Conservation (phyloP, 2,888 invertebrate genomes). For the Hipparchia semele region DNA sequence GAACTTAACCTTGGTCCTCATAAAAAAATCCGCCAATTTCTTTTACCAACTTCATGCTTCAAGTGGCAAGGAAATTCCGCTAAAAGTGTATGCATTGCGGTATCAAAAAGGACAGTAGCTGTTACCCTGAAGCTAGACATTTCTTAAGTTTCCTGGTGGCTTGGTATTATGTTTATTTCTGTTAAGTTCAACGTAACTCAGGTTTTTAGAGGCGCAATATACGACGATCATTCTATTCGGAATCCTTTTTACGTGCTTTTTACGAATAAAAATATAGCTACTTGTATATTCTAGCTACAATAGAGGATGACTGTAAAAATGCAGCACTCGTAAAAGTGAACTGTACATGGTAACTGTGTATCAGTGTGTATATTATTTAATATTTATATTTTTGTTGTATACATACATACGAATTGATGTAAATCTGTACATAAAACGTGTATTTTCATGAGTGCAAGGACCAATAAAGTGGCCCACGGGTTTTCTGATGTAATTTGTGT, state of each 20-base stretch:
- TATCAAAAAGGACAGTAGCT: conserved; percentile 59
- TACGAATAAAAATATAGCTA: conserved; percentile 21
- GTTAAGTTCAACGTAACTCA: conserved; percentile 51
- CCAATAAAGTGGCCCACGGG: not conserved
- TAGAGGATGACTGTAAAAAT: conserved; percentile 27
- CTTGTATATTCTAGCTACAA: conserved; percentile 18
- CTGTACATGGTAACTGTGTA: not conserved
- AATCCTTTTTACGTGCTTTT: conserved; percentile 23
- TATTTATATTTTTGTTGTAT: not conserved
- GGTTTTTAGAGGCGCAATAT: conserved; percentile 52
- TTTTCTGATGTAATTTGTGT: not conserved
- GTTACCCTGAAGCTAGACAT: conserved; percentile 62
- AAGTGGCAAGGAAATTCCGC: not conserved
- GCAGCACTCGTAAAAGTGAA: conserved; percentile 9
- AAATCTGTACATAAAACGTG: not conserved
- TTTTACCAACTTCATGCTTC: not conserved
- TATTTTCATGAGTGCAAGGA: not conserved
- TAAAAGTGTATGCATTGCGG: conserved; percentile 37
- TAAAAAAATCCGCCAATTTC: too few species aligned
- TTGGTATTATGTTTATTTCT: conserved; percentile 63
- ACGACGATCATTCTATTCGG: conserved; percentile 25
- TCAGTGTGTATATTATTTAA: too few species aligned
- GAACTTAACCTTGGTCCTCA: too few species aligned
- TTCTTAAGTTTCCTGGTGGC: conserved; percentile 63
- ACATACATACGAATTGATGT: not conserved